A percentile compares a stretch with the other conserved stretches of the same genome.
These are phyloP conservation scores for Syrphus vitripennis DNA, from an alignment of 2,888 invertebrate species.

Conservation along the genomic window DNA sequence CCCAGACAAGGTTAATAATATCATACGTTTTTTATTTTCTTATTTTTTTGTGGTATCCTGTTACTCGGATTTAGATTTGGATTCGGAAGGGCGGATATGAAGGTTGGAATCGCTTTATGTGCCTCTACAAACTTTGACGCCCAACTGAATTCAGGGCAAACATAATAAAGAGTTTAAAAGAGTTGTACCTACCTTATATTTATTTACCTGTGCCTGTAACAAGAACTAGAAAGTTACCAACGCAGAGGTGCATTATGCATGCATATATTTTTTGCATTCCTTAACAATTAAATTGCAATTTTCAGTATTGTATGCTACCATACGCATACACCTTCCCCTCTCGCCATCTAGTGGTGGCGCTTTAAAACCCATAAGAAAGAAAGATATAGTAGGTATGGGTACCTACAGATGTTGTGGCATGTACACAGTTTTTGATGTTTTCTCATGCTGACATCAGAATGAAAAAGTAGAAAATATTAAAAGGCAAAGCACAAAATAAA, in stretches of 20 bases:
- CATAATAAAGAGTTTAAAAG: constrained; percentile 2
- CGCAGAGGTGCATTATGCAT: no score
- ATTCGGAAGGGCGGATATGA: not conserved
- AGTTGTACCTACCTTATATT: not conserved
- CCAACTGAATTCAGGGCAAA: constrained; percentile 17
- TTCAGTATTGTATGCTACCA: not conserved
- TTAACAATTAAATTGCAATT: not conserved
- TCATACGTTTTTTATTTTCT: constrained; percentile 41
- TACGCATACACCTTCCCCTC: not conserved
- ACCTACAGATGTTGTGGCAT: no score
- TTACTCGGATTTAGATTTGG: constrained; percentile 6
- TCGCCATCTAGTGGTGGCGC: no score
- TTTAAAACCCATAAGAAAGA: not conserved
- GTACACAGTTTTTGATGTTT: constrained; percentile 51
- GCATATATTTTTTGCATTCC: not conserved
- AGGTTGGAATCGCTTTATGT: not conserved
- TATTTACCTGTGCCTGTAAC: not conserved
- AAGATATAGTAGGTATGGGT: no score
- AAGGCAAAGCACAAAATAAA: not conserved
- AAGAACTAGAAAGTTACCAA: constrained; percentile 9
- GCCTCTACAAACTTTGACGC: not conserved
- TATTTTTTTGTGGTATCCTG: constrained; percentile 33
- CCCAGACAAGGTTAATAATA: constrained; percentile 67
- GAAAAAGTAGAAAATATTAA: constrained; percentile 22
- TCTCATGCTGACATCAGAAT: constrained; percentile 43